Conservation (phyloP, 2,113 vertebrate genomes). For the Plecotus auritus region DNA sequence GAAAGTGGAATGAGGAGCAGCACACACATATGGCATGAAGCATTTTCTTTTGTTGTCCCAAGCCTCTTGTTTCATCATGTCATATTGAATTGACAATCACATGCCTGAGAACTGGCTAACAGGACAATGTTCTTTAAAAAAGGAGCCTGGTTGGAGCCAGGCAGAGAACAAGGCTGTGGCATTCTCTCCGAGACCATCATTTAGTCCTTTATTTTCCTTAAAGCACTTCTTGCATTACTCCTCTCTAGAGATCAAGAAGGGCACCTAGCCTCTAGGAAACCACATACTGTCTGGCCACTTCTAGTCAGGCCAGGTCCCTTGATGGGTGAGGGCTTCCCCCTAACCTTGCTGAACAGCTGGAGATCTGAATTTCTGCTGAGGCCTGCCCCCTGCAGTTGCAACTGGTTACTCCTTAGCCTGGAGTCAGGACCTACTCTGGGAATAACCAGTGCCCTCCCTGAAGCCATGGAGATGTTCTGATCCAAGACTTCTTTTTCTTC, state of each 20-base stretch:
- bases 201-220: not conserved
- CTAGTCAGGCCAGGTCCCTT: not conserved
- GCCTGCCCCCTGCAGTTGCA: not conserved
- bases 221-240: not conserved
- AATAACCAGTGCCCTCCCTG: not conserved
- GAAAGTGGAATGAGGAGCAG: not conserved
- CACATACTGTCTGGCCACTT: not conserved
- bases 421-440: not conserved
- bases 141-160: not conserved
- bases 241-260: not conserved
- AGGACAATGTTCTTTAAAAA: not conserved
- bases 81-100: not conserved
- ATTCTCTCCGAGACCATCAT: not conserved
- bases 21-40: not conserved
- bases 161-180: not conserved
- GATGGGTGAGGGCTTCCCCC: not conserved
- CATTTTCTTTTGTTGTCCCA: not conserved
- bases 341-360: not conserved
- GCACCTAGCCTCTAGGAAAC: not conserved
- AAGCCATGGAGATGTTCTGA: not conserved
- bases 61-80: not conserved
- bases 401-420: not conserved
- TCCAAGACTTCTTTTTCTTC: conserved; percentile 31
- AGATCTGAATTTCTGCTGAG: not conserved
- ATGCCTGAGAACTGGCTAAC: not conserved